A percentile compares a stretch with the other conserved stretches of the same genome.
These are phyloP conservation scores for Aurelia aurita DNA, from an alignment of 30 jellyfish, hydroid and myxozoan genomes.

Conservation along the genomic window DNA sequence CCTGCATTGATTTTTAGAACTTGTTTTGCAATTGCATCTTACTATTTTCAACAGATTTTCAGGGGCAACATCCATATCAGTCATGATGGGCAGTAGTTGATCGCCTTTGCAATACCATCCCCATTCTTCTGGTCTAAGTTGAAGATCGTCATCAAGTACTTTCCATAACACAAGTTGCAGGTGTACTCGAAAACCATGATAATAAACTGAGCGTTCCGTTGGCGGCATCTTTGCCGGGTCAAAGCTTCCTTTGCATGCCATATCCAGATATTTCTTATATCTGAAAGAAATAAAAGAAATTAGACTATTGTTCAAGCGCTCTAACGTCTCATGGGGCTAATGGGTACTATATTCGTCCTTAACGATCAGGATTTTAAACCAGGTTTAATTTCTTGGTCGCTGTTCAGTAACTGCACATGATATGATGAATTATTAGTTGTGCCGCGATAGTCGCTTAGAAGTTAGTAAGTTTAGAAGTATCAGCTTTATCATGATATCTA, in stretches of 20 bases:
- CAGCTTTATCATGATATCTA: not conserved
- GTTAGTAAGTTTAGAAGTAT: slow-evolving; percentile 2
- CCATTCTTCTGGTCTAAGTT: slow-evolving; percentile 44
- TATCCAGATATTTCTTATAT: slow-evolving; percentile 45
- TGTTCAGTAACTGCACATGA: too few species aligned
- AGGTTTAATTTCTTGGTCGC: too few species aligned
- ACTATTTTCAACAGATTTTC: slow-evolving; percentile 39
- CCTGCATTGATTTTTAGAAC: slow-evolving; percentile 62
- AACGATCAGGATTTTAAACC: too few species aligned
- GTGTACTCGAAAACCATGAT: slow-evolving; percentile 40
- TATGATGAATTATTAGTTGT: too few species aligned
- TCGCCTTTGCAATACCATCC: slow-evolving; percentile 21
- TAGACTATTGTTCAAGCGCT: too few species aligned
- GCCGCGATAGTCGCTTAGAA: not conserved
- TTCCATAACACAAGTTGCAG: slow-evolving; percentile 32
- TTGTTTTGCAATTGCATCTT: slow-evolving; percentile 66
- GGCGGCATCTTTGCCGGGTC: slow-evolving; percentile 67
- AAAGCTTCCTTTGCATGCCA: slow-evolving; percentile 60
- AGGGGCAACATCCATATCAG: slow-evolving; percentile 64
- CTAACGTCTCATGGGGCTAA: too few species aligned
- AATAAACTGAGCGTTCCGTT: slow-evolving; percentile 58
- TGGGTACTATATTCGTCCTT: too few species aligned
- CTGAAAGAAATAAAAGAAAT: not conserved
- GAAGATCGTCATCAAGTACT: slow-evolving; percentile 45
- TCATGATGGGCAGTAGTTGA: slow-evolving; percentile 54